Base-by-base conservation (phyloP, 2,113 vertebrate genomes). In the Cichladusa arquata region DNA sequence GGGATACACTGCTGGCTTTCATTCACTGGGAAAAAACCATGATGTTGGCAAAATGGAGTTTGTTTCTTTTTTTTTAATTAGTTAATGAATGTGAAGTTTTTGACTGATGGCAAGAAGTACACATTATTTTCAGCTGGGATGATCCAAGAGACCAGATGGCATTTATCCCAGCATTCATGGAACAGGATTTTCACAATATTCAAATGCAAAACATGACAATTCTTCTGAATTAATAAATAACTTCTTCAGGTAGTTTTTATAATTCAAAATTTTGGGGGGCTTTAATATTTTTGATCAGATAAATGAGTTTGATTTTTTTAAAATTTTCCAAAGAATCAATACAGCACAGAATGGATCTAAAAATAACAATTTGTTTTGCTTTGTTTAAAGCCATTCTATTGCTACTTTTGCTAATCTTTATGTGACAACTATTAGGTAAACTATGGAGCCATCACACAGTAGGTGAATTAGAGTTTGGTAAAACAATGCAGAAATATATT, bases 191-290 rank as follows among this genome's bases (percentile, higher is more conserved):
- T 84, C 23, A 51, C 3, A 3, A 78, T 66, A 29, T 93, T 93
- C 97, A 97, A 95, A 92, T 72, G 53, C 92, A 94, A 98, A 97
- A 90, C 66, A 91, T 86, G 17, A 60, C 62, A 90, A 88, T 95
- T 95, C 73, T 96, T 95, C 85, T 93, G 53, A 92, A 95, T 96
- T 95, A 97, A 97, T 96, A 95, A 96, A 86, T 61, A 81, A 70
- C 17, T 85, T 96, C 67, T 93, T 95, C 53, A 87, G 64, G 54
- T 92, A 86, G 91, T 50, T 80, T 67, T 91, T 94, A 89, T 93
- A 96, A 97, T 90, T 96, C 48, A 81, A 90, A 86, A n/a, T 25
- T 26, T 70, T 5, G 3, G 8, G 40, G 40, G 5, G 0, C 70
- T 95, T 95, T 95, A 17, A 84, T 58, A 93, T 82, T 91, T 97